Evolutionary conservation across 2,888 invertebrate genomes (phyloP).

Genomic region (Cinara cedri): DNA sequence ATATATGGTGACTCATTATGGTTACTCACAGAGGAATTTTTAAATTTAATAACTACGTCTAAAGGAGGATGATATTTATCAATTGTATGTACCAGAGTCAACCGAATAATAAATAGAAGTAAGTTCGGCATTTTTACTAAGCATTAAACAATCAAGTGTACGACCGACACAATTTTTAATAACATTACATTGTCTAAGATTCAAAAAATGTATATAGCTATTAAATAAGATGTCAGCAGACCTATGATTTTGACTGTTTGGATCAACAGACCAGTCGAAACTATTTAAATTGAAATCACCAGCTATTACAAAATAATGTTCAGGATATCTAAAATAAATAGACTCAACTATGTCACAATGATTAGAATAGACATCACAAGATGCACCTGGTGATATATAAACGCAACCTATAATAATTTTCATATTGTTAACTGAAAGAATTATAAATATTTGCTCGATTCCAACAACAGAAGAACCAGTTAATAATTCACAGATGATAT

Average conservation of each 20-base stretch:
- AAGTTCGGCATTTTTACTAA: no score
- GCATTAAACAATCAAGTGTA: no score
- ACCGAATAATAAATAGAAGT: no score
- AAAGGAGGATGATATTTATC: no score
- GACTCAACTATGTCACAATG: not conserved
- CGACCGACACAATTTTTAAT: no score
- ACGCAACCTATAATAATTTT: constrained; percentile 3
- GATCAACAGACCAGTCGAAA: not conserved
- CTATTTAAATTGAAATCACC: not conserved
- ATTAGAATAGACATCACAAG: not conserved
- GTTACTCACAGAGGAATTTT: no score
- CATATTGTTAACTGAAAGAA: constrained; percentile 2
- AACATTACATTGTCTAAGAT: no score
- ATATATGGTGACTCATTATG: no score
- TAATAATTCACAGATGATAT: constrained; percentile 12
- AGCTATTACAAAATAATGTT: not conserved
- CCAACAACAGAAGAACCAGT: not conserved
- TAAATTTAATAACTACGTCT: no score
- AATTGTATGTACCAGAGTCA: no score
- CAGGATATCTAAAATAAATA: not conserved
- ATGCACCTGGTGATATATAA: constrained; percentile 6
- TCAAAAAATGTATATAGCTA: not conserved
- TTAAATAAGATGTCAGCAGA: not conserved
- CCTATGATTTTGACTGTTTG: not conserved
- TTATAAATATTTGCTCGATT: constrained; percentile 2